A percentile compares a stretch with the other conserved stretches of the same genome.
These are phyloP conservation scores for Erinaceus europaeus DNA, from an alignment of 2,113 vertebrate genomes.

Conservation along the genomic window DNA sequence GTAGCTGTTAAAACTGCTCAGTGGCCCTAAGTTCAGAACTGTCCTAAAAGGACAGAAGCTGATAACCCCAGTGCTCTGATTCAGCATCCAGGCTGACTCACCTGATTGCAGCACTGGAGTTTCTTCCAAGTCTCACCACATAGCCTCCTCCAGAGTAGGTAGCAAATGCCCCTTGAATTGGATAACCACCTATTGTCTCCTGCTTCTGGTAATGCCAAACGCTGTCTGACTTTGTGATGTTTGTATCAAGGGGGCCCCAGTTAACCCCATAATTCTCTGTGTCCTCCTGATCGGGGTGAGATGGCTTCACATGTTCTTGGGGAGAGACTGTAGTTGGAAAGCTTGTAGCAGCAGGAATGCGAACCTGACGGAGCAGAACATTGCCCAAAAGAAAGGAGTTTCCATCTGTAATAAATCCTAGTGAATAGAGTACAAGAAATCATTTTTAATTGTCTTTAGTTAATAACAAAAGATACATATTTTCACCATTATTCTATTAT, in stretches of 20 bases:
- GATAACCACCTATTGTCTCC: conserved; percentile 17
- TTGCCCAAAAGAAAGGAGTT: conserved; percentile 74
- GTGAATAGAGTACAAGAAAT: background rate
- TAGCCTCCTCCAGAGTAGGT: conserved; percentile 73
- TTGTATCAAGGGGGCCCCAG: conserved; percentile 23
- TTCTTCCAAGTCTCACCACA: conserved; percentile 55
- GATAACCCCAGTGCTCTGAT: background rate
- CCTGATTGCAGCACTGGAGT: conserved; percentile 54
- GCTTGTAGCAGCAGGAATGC: background rate
- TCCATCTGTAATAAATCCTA: conserved; percentile 73
- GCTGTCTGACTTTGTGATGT: background rate
- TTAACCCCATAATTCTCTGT: conserved; percentile 1
- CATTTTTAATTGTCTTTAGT: background rate
- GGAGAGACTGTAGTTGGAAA: background rate
- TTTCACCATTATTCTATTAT: conserved; percentile 4
- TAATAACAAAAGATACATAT: background rate
- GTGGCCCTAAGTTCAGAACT: background rate
- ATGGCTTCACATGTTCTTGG: background rate
- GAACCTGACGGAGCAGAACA: conserved; percentile 71
- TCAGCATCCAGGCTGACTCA: background rate
- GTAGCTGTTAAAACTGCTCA: background rate
- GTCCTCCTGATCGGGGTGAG: conserved; percentile 47
- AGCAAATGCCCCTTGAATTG: conserved; percentile 54
- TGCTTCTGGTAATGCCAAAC: conserved; percentile 66
- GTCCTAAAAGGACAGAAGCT: background rate